phyloP scores from a whole-genome alignment of 2,113 vertebrate species.

The Caranx melampygus region DNA sequence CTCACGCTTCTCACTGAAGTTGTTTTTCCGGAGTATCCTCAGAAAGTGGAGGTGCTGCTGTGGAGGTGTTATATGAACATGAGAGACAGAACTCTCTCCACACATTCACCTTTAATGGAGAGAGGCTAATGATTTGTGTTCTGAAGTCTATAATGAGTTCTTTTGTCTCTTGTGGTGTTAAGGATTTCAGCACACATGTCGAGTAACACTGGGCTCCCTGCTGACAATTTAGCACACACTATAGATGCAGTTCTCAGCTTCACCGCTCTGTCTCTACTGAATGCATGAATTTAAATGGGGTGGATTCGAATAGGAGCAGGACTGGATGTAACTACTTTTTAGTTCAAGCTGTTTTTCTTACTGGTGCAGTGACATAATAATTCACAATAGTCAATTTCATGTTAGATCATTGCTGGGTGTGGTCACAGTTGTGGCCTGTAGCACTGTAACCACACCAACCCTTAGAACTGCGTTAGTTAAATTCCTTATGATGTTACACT shows the following conservation, averaged over 20 bases:
- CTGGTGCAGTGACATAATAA: conserved; percentile 3
- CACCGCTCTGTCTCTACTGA: background rate
- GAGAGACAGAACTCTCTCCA: too few species aligned
- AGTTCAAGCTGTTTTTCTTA: background rate
- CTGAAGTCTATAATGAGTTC: too few species aligned
- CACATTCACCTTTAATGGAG: too few species aligned
- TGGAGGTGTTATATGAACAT: too few species aligned
- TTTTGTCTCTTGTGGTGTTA: too few species aligned
- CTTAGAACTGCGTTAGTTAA: background rate
- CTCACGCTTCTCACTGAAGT: too few species aligned
- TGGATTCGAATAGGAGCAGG: background rate
- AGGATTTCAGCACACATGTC: background rate
- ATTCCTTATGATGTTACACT: background rate
- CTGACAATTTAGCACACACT: background rate
- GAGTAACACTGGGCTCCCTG: background rate
- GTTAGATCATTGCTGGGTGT: conserved; percentile 25
- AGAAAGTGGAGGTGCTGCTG: too few species aligned
- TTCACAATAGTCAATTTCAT: background rate
- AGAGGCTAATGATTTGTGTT: too few species aligned
- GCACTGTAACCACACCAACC: conserved; percentile 9
- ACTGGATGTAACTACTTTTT: background rate
- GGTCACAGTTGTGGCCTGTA: conserved; percentile 10
- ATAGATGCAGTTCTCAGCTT: background rate
- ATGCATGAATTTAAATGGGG: background rate
- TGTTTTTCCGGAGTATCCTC: too few species aligned